Base-by-base conservation (phyloP, 2,888 invertebrate genomes). In the Belgica antarctica region DNA sequence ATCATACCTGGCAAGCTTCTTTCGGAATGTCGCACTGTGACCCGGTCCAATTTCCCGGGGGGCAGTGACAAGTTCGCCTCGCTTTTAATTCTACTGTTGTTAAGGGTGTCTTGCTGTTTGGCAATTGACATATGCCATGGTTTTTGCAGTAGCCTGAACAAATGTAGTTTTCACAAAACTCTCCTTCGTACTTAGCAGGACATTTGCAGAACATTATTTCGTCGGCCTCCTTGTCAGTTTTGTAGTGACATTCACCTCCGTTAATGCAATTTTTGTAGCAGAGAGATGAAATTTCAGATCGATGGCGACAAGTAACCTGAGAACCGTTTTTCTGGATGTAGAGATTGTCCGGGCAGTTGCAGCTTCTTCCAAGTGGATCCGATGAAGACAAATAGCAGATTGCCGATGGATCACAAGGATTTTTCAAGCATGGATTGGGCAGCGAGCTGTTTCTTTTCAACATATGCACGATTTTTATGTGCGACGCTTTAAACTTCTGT, bases 81-180 rank as follows among this genome's bases (percentile, higher is more conserved):
- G 65, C 70, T 71, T 22, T 72, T 73, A 70, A 74, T 71, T 71
- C 73, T 72, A 73, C 75, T 75, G 76, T 34, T 4, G 28, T 27
- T 8, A 25, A 1, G 8, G 19, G 8, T 46, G 7, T 57, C 12
- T 10, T 5, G 17, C 31, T 57, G n/a, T 12, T 41, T 2, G 70
- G 70, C 5, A 83, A 78, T 62, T 82, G 81, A 73, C 87, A 87
- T 70, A 81, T 75, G 36, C 85, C 87, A 72, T 85, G 83, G 76
- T 87, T 86, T 74, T 83, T 81, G 75, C 90, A 90, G 76, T 83
- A 84, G 59, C 85, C 86, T 1, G 87, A 85, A 76, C 90, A 90
- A 70, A 85, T 83, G 77, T 86, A 87, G 75, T 84, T 83, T 76
- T 88, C 85, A 79, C 91, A 91, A 62, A 82, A 78, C 72, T 83